Evolutionary conservation across 2,113 vertebrate genomes (phyloP).

Genomic region (Herpailurus yagouaroundi): DNA sequence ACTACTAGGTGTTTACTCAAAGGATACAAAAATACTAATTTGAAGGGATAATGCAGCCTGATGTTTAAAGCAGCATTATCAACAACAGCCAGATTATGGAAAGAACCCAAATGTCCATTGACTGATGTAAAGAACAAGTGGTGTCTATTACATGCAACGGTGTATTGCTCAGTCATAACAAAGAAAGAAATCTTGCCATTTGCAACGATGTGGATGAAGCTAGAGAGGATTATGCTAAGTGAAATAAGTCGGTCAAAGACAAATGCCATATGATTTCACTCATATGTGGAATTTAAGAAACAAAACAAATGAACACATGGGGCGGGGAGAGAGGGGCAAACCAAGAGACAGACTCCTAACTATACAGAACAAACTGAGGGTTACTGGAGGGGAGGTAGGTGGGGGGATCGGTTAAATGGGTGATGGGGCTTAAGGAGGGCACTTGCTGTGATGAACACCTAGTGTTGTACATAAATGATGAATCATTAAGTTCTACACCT

Average conservation of each 20-base stretch:
- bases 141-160: no score
- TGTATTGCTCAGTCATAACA: background rate
- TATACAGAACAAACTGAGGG: background rate
- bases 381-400: background rate
- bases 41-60: no score
- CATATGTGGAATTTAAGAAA: background rate
- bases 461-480: no score
- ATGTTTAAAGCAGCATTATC: no score
- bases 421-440: background rate
- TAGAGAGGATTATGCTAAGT: background rate
- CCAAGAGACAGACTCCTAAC: background rate
- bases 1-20: no score
- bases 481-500: no score
- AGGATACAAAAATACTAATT: no score
- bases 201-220: no score
- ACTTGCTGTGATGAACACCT: background rate
- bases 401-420: background rate
- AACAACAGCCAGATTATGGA: no score
- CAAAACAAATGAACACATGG: background rate
- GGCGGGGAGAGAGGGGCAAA: background rate
- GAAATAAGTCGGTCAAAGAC: background rate
- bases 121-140: no score
- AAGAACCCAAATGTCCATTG: no score
- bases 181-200: background rate
- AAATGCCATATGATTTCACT: background rate